phyloP scores from a whole-genome alignment of 2,888 invertebrate species.

The Acrobasis suavella region DNA sequence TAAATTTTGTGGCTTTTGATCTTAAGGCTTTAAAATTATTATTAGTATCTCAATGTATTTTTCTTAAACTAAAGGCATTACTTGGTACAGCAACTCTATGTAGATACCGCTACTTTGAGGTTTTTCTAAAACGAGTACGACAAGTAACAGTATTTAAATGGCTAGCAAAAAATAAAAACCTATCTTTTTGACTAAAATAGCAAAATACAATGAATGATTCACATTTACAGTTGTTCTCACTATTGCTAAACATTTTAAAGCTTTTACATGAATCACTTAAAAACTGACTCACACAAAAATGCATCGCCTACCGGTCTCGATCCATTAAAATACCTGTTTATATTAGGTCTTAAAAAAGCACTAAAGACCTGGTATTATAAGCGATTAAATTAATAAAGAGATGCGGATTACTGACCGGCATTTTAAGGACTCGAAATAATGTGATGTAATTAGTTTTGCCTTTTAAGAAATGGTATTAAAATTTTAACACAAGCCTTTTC shows the following conservation, averaged over 20 bases:
- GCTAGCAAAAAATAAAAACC: too few species aligned
- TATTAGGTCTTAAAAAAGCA: constrained; percentile 15
- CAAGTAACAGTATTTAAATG: too few species aligned
- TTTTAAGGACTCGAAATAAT: constrained; percentile 6
- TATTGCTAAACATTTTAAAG: neutral
- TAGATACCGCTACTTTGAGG: too few species aligned
- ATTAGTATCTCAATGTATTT: too few species aligned
- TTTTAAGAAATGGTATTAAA: neutral
- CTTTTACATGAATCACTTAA: constrained; percentile 10
- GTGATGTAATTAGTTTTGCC: neutral
- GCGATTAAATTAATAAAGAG: constrained; percentile 13
- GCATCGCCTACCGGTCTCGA: constrained; percentile 13
- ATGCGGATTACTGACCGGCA: constrained; percentile 1
- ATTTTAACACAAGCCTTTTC: neutral
- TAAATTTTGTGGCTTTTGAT: too few species aligned
- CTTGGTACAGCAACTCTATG: too few species aligned
- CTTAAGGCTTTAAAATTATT: too few species aligned
- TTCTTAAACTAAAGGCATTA: too few species aligned
- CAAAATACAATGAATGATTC: too few species aligned
- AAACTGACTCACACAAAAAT: constrained; percentile 15
- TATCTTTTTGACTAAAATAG: too few species aligned
- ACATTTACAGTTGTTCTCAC: too few species aligned
- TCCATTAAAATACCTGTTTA: constrained; percentile 11
- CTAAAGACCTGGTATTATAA: constrained; percentile 11
- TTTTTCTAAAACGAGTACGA: too few species aligned